phyloP scores from a whole-genome alignment of 2,113 vertebrate species.

The Python bivittatus region DNA sequence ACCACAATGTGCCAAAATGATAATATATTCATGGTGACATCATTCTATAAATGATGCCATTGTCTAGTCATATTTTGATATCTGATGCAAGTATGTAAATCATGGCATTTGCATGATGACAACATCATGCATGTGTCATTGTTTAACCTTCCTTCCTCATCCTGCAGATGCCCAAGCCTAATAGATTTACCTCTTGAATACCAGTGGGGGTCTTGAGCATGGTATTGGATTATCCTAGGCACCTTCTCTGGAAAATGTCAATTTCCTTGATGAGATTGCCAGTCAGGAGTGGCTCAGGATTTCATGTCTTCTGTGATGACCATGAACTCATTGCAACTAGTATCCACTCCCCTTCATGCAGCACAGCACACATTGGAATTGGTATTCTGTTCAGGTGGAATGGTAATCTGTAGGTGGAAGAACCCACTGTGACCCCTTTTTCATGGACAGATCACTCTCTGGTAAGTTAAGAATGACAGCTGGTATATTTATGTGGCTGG shows the following conservation, averaged over 20 bases:
- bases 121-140: not conserved
- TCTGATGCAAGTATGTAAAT: not conserved
- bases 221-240: not conserved
- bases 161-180: not conserved
- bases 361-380: not conserved
- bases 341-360: not conserved
- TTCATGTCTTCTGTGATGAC: not conserved
- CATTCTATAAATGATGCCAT: not conserved
- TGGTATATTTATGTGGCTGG: not conserved
- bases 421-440: not conserved
- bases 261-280: not conserved
- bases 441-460: not conserved
- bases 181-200: not conserved
- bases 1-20: not conserved
- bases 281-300: not conserved
- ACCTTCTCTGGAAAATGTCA: not conserved
- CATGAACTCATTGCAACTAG: not conserved
- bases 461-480: not conserved
- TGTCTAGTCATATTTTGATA: not conserved
- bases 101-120: not conserved
- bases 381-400: not conserved
- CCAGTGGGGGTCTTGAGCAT: not conserved
- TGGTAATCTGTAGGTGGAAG: not conserved
- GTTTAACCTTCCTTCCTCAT: not conserved
- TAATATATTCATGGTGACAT: not conserved